Conservation (phyloP, 2,797 vertebrate genomes). For the Octomys mimax region DNA sequence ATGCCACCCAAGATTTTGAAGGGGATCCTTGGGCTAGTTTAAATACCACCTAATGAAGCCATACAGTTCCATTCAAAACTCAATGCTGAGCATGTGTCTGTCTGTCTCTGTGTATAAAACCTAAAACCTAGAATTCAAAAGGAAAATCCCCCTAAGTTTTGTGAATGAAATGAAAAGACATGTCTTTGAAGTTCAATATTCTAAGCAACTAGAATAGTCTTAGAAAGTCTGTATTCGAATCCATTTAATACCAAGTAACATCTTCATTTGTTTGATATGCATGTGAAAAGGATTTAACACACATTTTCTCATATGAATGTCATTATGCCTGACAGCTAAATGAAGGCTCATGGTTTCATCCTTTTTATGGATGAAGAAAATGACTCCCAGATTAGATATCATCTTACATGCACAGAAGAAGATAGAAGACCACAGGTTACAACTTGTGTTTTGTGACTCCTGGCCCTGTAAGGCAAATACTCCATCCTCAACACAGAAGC, state of each 20-base stretch:
- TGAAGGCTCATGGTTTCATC: not conserved
- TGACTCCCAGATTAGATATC: not conserved
- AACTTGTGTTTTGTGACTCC: not conserved
- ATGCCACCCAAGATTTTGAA: not conserved
- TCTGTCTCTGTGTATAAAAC: not conserved
- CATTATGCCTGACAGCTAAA: not conserved
- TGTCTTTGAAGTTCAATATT: not conserved
- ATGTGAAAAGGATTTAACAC: not conserved
- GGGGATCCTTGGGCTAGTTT: conserved; percentile 21
- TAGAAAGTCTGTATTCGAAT: not conserved
- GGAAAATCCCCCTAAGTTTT: conserved; percentile 8
- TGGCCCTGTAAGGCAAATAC: not conserved
- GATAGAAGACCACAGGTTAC: not conserved
- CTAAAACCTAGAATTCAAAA: conserved; percentile 6
- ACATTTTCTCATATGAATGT: not conserved
- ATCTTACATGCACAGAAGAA: not conserved
- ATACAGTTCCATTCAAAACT: not conserved
- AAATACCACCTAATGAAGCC: not conserved
- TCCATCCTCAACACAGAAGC: not conserved
- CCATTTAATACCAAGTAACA: too few species aligned
- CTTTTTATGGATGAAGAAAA: conserved; percentile 13
- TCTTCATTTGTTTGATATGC: not conserved
- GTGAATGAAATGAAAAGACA: not conserved
- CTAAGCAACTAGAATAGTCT: not conserved
- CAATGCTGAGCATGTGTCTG: not conserved